These are phyloP conservation scores for Cercopithecus petaurista DNA, from an alignment of 2,797 vertebrate species.

Conservation along the genomic window DNA sequence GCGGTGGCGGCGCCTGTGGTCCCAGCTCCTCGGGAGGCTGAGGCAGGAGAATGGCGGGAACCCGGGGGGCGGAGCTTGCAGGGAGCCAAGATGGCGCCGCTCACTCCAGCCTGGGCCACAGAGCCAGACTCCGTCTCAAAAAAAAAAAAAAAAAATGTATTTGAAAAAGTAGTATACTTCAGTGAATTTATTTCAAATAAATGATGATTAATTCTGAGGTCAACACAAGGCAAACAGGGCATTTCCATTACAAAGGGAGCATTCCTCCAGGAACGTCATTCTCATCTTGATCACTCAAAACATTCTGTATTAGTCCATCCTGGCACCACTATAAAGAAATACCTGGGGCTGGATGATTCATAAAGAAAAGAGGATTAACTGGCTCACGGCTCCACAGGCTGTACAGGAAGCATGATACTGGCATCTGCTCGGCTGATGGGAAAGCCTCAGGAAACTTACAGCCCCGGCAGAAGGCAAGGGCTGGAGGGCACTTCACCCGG, in stretches of 20 bases:
- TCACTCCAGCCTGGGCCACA: no score
- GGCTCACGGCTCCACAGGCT: background rate
- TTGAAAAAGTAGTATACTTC: background rate
- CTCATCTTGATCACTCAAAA: background rate
- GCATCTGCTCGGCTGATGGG: no score
- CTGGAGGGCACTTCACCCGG: background rate
- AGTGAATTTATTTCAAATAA: background rate
- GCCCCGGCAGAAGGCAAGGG: background rate
- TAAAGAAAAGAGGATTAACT: background rate
- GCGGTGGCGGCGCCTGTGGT: rapidly evolving
- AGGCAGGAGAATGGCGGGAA: no score
- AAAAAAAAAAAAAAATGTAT: background rate
- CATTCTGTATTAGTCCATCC: background rate
- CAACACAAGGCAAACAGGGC: background rate
- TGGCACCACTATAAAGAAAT: background rate
- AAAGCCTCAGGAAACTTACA: background rate
- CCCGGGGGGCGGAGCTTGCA: no score
- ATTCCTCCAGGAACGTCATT: background rate
- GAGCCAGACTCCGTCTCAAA: no score
- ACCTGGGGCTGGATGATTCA: background rate
- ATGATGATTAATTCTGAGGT: background rate
- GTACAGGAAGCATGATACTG: background rate
- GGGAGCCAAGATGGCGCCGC: no score
- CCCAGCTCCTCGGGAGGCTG: no score
- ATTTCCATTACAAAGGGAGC: background rate